phyloP scores from a whole-genome alignment of 2,113 vertebrate species.

The Electrona antarctica region DNA sequence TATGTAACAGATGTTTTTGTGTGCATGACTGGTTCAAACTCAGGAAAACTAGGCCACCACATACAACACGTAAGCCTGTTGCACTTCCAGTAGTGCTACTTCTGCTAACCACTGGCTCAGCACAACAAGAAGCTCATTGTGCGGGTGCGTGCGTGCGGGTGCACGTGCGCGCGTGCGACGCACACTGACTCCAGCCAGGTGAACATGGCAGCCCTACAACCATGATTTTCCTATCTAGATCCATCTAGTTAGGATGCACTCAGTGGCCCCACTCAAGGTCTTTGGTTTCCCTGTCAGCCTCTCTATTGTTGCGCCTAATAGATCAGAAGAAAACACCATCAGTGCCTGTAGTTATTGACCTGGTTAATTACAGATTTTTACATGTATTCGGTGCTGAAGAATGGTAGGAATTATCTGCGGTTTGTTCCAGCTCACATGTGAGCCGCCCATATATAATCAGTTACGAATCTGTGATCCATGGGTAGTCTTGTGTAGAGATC shows the following conservation, averaged over 20 bases:
- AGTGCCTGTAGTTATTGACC: background rate
- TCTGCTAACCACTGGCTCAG: background rate
- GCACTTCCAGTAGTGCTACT: background rate
- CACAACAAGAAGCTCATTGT: background rate
- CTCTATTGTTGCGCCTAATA: background rate
- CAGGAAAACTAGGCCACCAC: background rate
- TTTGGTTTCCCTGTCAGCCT: background rate
- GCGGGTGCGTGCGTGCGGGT: background rate
- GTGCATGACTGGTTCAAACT: background rate
- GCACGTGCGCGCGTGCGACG: no score
- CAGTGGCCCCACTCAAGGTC: background rate
- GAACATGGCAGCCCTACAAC: background rate
- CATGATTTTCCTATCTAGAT: constrained; percentile 1
- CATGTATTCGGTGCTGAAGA: background rate
- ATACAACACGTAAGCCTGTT: background rate
- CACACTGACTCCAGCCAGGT: background rate
- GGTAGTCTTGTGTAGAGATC: no score
- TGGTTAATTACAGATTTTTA: background rate
- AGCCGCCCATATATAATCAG: background rate
- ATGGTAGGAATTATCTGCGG: background rate
- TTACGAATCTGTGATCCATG: background rate
- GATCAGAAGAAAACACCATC: background rate
- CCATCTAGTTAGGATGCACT: background rate
- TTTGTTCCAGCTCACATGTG: background rate
- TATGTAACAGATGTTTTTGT: background rate